A percentile compares a stretch with the other conserved stretches of the same genome.
phyloP scores from a whole-genome alignment of 1,140 invertebrate genomes.

The Helicoverpa zea region DNA sequence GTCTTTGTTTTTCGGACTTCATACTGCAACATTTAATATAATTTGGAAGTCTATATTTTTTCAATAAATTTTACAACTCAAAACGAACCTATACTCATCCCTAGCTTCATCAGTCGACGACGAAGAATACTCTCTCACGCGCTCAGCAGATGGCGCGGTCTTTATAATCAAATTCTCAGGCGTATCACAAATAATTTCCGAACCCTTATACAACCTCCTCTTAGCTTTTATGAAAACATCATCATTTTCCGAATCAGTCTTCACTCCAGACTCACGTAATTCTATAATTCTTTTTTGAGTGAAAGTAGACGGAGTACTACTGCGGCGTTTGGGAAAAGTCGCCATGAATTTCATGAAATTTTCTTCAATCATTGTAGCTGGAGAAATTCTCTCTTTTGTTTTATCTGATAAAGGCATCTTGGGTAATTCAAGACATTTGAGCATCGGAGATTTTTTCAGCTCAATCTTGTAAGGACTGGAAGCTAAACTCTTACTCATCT shows the following conservation, averaged over 20 bases:
- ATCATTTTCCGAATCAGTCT: slow-evolving; percentile 78
- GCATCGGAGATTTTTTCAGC: slow-evolving; percentile 58
- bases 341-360: slow-evolving; percentile 66
- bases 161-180: slow-evolving; percentile 77
- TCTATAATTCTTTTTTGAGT: slow-evolving; percentile 63
- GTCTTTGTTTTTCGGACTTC: no score
- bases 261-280: slow-evolving; percentile 65
- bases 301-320: slow-evolving; percentile 71
- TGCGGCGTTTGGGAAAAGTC: slow-evolving; percentile 70
- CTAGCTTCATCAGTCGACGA: slow-evolving; percentile 62
- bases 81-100: slow-evolving; percentile 11
- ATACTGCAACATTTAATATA: no score
- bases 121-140: slow-evolving; percentile 60
- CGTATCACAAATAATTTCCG: slow-evolving; percentile 69
- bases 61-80: not conserved
- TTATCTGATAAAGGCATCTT: slow-evolving; percentile 59
- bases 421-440: slow-evolving; percentile 74
- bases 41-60: no score
- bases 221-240: slow-evolving; percentile 54
- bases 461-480: slow-evolving; percentile 71
- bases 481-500: slow-evolving; percentile 64
- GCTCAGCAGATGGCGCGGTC: slow-evolving; percentile 78
- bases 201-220: slow-evolving; percentile 45
- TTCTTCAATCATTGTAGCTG: slow-evolving; percentile 66
- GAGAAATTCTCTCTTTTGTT: slow-evolving; percentile 52